Conservation (phyloP, 2,888 invertebrate genomes). For the Lobophora halterata region DNA sequence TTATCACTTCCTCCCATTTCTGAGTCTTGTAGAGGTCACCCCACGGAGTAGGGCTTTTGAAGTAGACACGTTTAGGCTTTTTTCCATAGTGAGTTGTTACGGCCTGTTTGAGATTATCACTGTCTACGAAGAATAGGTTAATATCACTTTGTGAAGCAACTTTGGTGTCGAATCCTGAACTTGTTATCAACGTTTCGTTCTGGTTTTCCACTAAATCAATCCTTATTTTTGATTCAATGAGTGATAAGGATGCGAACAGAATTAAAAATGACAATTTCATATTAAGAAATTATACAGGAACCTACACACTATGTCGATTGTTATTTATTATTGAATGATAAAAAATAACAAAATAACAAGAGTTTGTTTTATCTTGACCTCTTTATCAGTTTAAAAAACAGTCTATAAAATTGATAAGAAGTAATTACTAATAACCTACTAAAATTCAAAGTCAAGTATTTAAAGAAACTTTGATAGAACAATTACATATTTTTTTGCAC, state of each 20-base stretch:
- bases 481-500: too few species aligned
- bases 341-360: too few species aligned
- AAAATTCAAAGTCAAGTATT: too few species aligned
- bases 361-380: constrained; percentile 9
- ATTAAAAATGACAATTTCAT: constrained; percentile 23
- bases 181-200: constrained; percentile 35
- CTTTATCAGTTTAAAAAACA: constrained; percentile 7
- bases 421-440: background rate
- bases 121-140: constrained; percentile 43
- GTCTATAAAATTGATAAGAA: background rate
- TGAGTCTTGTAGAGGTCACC: constrained; percentile 58
- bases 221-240: constrained; percentile 43
- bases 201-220: constrained; percentile 41
- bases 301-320: constrained; percentile 2
- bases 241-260: constrained; percentile 10
- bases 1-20: constrained; percentile 56
- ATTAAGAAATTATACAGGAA: background rate
- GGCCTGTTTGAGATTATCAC: constrained; percentile 40
- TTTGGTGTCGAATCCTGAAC: constrained; percentile 46
- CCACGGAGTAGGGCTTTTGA: constrained; percentile 66
- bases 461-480: too few species aligned
- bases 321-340: too few species aligned
- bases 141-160: constrained; percentile 46
- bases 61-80: constrained; percentile 45
- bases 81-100: constrained; percentile 45